Base-by-base conservation (phyloP, 2,113 vertebrate genomes). In the Laticauda colubrina region DNA sequence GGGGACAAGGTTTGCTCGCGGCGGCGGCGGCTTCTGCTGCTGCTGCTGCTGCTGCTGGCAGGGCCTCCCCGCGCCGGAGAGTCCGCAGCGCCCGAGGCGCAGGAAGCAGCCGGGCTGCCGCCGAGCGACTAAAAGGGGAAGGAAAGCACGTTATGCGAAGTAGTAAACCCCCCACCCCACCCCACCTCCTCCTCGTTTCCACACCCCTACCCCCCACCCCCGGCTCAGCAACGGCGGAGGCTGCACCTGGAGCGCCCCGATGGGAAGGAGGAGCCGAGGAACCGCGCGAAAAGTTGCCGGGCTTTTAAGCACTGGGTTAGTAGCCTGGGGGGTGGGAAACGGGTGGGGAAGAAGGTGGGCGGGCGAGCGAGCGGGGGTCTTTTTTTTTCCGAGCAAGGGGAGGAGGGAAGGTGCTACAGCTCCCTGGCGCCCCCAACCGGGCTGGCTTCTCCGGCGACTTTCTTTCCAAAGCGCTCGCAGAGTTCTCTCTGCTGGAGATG, bases 401-500 rank as follows among this genome's bases (percentile, higher is more conserved):
- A 15, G 69, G n/a, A 12, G n/a, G 48, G 8, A 51, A 51, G 69
- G 5, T 75, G n/a, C n/a, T 34, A 39, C n/a, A 3, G 69, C 69
- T 75, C 69, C 69, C n/a, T 75, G 69, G 5, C 69, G 69, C 69
- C 69, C 69, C 69, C 69, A 75, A 39, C 69, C 69, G 69, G 69
- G 14, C 69, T 39, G 96, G 96, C 96, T 95, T 97, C 94, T 94
- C 94, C 88, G 95, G 94, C 95, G 95, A 59, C 93, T 93, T 53
- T 92, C 94, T 94, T 95, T 89, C 93, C 91, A 51, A 54, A 1
- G 14, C 55, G 15, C 88, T 8, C 64, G 34, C 5, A 26, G 92
- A 53, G 54, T 9, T 51, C 10, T 26, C 20, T 21, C 5, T 24
- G 48, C 2, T 53, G 14, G 85, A 64, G 48, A 20, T 5, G 48